These are phyloP conservation scores for Phlogophora meticulosa DNA, from an alignment of 2,888 invertebrate species.

Conservation along the genomic window DNA sequence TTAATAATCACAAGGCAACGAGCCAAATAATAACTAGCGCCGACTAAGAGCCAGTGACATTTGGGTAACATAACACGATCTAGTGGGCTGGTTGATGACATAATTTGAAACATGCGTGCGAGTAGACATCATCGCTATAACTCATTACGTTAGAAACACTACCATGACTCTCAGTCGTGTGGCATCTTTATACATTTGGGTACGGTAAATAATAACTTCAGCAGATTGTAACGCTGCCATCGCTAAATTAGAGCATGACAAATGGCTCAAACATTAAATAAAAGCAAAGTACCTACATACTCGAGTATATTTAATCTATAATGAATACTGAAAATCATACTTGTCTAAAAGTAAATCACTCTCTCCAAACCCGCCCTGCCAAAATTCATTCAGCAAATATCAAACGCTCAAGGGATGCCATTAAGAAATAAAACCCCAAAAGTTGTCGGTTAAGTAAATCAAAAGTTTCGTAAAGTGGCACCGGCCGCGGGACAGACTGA, in stretches of 20 bases:
- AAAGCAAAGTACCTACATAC: neutral
- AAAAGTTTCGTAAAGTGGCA: conserved; percentile 81
- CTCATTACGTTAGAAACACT: conserved; percentile 75
- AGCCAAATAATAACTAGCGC: conserved; percentile 85
- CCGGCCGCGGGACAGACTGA: conserved; percentile 79
- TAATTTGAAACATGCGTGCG: conserved; percentile 83
- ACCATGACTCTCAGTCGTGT: conserved; percentile 65
- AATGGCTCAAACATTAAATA: conserved; percentile 8
- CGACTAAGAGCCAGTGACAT: conserved; percentile 81
- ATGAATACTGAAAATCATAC: neutral
- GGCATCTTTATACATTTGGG: conserved; percentile 61
- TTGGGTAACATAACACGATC: conserved; percentile 82
- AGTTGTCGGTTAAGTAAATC: conserved; percentile 74
- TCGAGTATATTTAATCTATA: neutral
- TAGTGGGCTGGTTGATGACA: conserved; percentile 82
- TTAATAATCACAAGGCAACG: conserved; percentile 83
- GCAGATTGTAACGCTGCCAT: conserved; percentile 33
- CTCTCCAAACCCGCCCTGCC: neutral
- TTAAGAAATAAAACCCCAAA: conserved; percentile 66
- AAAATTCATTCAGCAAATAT: conserved; percentile 31
- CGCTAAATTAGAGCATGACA: neutral
- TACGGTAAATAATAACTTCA: conserved; percentile 58
- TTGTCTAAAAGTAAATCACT: neutral
- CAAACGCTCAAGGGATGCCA: conserved; percentile 59
- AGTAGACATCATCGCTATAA: conserved; percentile 76